A percentile compares a stretch with the other conserved stretches of the same genome.
These are phyloP conservation scores for Lasaia peninsularis DNA, from an alignment of 1,140 invertebrate genomes.

Conservation along the genomic window DNA sequence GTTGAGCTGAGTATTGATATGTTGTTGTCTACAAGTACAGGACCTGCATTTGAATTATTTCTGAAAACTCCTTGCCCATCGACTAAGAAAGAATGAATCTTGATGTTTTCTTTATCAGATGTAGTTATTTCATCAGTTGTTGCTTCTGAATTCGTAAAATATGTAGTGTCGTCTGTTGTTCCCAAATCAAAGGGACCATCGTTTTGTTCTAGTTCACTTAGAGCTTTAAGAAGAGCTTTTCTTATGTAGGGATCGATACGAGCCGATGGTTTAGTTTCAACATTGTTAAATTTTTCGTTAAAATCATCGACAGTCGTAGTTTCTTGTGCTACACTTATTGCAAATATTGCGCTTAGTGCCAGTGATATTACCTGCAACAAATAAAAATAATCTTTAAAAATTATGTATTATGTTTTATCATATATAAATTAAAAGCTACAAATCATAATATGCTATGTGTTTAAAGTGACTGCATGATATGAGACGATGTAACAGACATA, in stretches of 20 bases:
- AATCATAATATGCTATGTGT: no score
- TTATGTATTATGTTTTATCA: no score
- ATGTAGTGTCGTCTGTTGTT: conserved; percentile 38
- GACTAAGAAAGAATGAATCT: conserved; percentile 35
- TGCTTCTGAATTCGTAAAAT: conserved; percentile 16
- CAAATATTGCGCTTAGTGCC: conserved; percentile 33
- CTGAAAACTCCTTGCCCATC: conserved; percentile 67
- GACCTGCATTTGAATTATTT: conserved; percentile 45
- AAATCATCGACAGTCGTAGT: conserved; percentile 50
- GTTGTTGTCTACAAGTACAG: conserved; percentile 54
- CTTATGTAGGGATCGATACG: conserved; percentile 10
- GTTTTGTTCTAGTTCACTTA: conserved; percentile 1
- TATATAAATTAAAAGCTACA: no score
- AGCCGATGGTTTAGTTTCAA: conserved; percentile 42
- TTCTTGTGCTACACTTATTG: conserved; percentile 49
- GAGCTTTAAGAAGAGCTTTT: conserved; percentile 1
- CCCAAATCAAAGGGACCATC: neutral
- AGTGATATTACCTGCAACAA: conserved; percentile 50
- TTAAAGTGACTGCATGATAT: no score
- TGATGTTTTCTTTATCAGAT: conserved; percentile 46
- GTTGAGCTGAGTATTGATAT: conserved; percentile 66
- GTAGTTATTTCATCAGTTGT: conserved; percentile 26
- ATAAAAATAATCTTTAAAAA: conserved; percentile 22
- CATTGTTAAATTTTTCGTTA: conserved; percentile 60
- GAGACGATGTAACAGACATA: no score